Evolutionary conservation across 2,888 invertebrate species (phyloP), one percentile per base, ranked within the genome.

Genomic region (Seira musarum): DNA sequence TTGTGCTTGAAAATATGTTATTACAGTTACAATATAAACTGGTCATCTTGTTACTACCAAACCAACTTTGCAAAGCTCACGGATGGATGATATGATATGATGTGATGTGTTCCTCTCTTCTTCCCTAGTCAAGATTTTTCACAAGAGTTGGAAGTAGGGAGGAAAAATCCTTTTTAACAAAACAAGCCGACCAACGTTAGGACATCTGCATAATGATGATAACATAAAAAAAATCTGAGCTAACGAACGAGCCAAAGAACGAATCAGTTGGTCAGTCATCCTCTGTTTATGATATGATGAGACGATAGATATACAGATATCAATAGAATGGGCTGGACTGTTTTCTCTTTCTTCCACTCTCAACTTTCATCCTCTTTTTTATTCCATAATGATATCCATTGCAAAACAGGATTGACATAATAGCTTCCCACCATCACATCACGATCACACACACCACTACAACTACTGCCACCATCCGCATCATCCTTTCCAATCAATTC

Each of bases 171-270:
- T 80, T 73, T 49, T 80, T 74, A 71, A 69, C 74, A 70, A 80
- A 80, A 80, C 75, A 80, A 80, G 80, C 75, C 74, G 80, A 74
- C 75, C 80, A 80, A 80, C 69, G 65, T 57, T 71, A 25, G 17
- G 74, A 66, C 64, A 69, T 74, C 70, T 80, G 80, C 75, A 80
- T 80, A 80, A 80, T 80, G 71, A 80, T 63, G 35, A 66, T 70
- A 60, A 78, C 71, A 46, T 60, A 49, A 49, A 3, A n/a, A 49
- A 8, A 8, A 8, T 49, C 15, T 49, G 2, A 5, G 30, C 40
- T 40, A 13, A 49, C 17, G 49, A n/a, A 13, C 17, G 49, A 8
- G 15, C 15, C 49, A 49, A 30, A n/a, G n/a, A n/a, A 13, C 40
- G 6, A 8, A 40, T 40, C 40, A 8, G 15, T 49, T 49, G 49